phyloP scores from a whole-genome alignment of 2,113 vertebrate genomes.

The Aptenodytes patagonicus region DNA sequence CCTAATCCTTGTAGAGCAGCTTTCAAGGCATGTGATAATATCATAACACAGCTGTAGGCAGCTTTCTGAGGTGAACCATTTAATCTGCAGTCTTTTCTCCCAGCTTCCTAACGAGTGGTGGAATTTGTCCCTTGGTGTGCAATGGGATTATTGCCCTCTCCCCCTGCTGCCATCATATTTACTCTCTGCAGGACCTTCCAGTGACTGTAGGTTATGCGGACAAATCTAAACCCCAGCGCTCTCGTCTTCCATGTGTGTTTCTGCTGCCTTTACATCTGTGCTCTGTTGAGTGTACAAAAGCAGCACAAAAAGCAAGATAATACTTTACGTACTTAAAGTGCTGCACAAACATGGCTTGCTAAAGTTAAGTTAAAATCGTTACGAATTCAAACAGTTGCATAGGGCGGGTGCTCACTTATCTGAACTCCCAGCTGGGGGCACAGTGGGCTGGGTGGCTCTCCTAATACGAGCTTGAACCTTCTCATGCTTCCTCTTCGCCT shows the following conservation, averaged over 20 bases:
- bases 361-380: not conserved
- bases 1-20: constrained; percentile 25
- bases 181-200: constrained; percentile 4
- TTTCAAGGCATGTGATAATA: constrained; percentile 52
- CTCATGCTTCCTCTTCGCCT: not conserved
- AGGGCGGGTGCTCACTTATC: not conserved
- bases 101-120: not conserved
- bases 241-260: not conserved
- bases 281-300: not conserved
- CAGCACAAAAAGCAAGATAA: not conserved
- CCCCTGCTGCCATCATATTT: not conserved
- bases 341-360: not conserved
- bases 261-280: not conserved
- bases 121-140: constrained; percentile 15
- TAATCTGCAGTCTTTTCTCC: not conserved
- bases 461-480: not conserved
- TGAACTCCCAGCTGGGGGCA: not conserved
- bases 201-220: not conserved
- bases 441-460: not conserved
- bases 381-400: not conserved
- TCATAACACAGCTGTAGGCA: constrained; percentile 36
- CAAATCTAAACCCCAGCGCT: not conserved
- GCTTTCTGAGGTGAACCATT: constrained; percentile 23
- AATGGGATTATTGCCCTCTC: not conserved
- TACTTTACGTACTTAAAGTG: not conserved